These are phyloP conservation scores for Patiria pectinifera DNA, from an alignment of 53 echinoderm and acorn worm genomes.

Conservation along the genomic window DNA sequence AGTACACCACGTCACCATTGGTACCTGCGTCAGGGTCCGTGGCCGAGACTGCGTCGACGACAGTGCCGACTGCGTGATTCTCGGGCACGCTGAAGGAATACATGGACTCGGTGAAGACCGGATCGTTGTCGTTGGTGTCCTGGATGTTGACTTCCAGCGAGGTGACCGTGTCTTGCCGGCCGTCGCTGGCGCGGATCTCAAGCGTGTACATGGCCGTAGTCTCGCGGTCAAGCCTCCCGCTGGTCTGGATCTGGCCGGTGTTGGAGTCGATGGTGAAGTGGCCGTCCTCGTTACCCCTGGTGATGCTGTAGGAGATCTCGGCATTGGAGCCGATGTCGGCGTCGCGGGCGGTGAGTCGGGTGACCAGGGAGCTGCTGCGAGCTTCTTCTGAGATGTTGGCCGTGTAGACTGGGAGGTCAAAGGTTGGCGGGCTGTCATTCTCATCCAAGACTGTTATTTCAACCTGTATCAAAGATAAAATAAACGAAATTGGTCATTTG, in stretches of 20 bases:
- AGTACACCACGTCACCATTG: slow-evolving; percentile 84
- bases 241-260: slow-evolving; percentile 75
- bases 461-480: slow-evolving; percentile 62
- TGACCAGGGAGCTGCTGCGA: slow-evolving; percentile 50
- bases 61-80: slow-evolving; percentile 59
- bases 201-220: slow-evolving; percentile 67
- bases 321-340: slow-evolving; percentile 73
- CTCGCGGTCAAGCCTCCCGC: slow-evolving; percentile 77
- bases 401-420: slow-evolving; percentile 67
- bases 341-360: slow-evolving; percentile 74
- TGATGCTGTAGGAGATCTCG: slow-evolving; percentile 81
- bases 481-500: too few relatives aligned
- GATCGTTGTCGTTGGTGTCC: slow-evolving; percentile 88
- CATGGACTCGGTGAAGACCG: slow-evolving; percentile 67
- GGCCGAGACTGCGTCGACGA: slow-evolving; percentile 76
- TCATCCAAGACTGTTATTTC: slow-evolving; percentile 73
- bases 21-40: slow-evolving; percentile 82
- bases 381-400: slow-evolving; percentile 81
- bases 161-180: slow-evolving; percentile 68
- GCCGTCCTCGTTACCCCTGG: slow-evolving; percentile 63
- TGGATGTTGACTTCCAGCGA: slow-evolving; percentile 73
- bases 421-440: slow-evolving; percentile 91
- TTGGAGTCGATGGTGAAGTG: slow-evolving; percentile 74
- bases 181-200: slow-evolving; percentile 79
- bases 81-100: slow-evolving; percentile 87